These are phyloP conservation scores for Passer montanus DNA, from an alignment of 2,113 vertebrate genomes.

Conservation along the genomic window DNA sequence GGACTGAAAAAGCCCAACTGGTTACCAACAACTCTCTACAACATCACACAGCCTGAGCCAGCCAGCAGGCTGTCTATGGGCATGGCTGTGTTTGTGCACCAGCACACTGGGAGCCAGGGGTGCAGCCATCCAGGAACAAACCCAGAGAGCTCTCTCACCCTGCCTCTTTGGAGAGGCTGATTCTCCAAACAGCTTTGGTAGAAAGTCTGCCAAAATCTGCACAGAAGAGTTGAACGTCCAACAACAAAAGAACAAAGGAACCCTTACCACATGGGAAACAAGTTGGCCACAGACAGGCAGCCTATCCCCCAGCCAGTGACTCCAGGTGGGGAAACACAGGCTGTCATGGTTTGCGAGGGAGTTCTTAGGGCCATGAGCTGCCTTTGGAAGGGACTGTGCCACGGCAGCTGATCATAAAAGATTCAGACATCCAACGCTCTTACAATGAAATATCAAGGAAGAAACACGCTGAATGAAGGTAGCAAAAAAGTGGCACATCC, in stretches of 20 bases:
- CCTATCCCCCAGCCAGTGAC: background rate
- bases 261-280: background rate
- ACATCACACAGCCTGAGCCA: background rate
- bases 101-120: background rate
- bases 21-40: background rate
- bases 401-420: background rate
- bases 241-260: background rate
- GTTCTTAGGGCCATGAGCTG: background rate
- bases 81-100: accelerated
- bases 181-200: background rate
- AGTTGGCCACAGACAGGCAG: background rate
- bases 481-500: background rate
- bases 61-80: background rate
- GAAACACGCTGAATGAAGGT: background rate
- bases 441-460: background rate
- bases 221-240: background rate
- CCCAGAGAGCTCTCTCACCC: background rate
- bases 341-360: background rate
- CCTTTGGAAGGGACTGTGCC: background rate
- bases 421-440: background rate
- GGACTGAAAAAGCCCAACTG: background rate
- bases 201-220: background rate
- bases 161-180: background rate
- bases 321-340: background rate
- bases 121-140: background rate